Evolutionary conservation across 2,888 invertebrate species (phyloP).

Genomic region (Polymixis flavicincta): DNA sequence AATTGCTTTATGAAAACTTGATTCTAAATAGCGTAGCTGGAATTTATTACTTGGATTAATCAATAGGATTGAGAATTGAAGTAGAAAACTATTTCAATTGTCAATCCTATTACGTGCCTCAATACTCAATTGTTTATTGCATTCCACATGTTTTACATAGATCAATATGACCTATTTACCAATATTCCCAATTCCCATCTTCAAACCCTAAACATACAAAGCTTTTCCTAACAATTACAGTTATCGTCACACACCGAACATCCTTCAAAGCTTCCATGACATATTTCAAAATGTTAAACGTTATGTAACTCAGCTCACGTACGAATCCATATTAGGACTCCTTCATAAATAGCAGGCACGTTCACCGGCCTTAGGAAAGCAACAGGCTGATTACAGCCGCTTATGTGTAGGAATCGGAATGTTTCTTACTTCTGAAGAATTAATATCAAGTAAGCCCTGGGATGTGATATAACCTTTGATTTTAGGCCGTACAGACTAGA

Average conservation of each 20-base stretch:
- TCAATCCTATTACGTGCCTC: not conserved
- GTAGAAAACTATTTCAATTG: not conserved
- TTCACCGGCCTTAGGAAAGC: constrained; percentile 21
- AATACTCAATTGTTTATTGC: too few species aligned
- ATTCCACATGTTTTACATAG: too few species aligned
- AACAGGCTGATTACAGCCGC: constrained; percentile 49
- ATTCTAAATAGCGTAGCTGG: not conserved
- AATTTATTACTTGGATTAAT: not conserved
- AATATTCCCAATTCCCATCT: not conserved
- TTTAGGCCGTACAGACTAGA: too few species aligned
- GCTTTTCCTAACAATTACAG: not conserved
- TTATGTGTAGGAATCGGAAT: constrained; percentile 33
- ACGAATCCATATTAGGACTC: constrained; percentile 19
- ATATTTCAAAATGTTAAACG: constrained; percentile 4
- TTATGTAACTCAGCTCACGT: constrained; percentile 38
- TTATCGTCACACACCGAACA: not conserved
- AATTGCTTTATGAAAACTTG: not conserved
- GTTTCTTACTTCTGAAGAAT: constrained; percentile 22
- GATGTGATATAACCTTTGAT: not conserved
- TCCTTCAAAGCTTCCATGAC: constrained; percentile 2
- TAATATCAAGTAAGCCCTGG: constrained; percentile 16
- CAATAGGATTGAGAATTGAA: too few species aligned
- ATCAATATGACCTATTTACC: not conserved
- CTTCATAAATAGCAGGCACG: constrained; percentile 43
- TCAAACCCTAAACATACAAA: not conserved